These are phyloP conservation scores for Phycodurus eques DNA, from an alignment of 2,113 vertebrate species.

Conservation along the genomic window DNA sequence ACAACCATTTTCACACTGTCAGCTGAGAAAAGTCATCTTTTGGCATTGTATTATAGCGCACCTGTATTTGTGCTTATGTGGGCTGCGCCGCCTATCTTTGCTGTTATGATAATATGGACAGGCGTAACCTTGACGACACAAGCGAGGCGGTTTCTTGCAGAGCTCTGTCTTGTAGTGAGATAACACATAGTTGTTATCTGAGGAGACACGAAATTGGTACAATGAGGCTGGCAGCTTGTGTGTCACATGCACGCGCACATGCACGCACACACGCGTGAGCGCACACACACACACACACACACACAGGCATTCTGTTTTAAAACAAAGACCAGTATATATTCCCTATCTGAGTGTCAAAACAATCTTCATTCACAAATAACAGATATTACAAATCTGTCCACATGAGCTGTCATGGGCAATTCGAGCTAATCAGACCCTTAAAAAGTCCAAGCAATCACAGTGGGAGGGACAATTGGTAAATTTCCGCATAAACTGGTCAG, in stretches of 20 bases:
- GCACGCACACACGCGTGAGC: no score
- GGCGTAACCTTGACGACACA: constrained; percentile 97
- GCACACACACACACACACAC: no score
- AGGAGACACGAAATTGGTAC: not conserved
- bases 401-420: not conserved
- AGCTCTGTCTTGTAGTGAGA: constrained; percentile 98
- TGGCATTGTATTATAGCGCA: constrained; percentile 39
- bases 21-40: not conserved
- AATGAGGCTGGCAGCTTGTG: not conserved
- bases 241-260: no score
- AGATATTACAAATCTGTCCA: not conserved
- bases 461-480: no score
- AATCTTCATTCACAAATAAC: no score
- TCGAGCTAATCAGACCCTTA: not conserved
- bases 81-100: constrained; percentile 94
- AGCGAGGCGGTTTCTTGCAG: constrained; percentile 94
- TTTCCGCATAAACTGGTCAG: no score
- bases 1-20: not conserved
- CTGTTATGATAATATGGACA: constrained; percentile 98
- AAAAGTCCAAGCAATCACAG: not conserved
- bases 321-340: not conserved
- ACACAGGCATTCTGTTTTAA: no score
- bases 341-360: no score
- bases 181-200: constrained; percentile 92
- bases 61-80: constrained; percentile 98